Evolutionary conservation across 2,797 vertebrate genomes (phyloP).

Genomic region (Novumbra hubbsi): DNA sequence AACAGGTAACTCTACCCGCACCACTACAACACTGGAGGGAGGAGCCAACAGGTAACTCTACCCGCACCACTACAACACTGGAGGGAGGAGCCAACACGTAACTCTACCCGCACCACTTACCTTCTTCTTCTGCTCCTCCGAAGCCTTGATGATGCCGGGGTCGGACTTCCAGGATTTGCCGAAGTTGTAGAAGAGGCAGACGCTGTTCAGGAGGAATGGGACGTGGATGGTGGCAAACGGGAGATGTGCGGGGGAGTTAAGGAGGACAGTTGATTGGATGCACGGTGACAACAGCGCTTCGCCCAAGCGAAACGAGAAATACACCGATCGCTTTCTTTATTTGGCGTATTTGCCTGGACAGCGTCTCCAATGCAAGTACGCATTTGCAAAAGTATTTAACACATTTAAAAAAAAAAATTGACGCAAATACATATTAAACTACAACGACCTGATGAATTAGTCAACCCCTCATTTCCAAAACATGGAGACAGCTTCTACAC

Average conservation of each 20-base stretch:
- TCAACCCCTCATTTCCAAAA: not conserved
- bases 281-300: not conserved
- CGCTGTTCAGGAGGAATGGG: conserved; percentile 93
- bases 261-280: conserved; percentile 12
- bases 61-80: too few relatives aligned
- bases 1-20: too few relatives aligned
- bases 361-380: too few relatives aligned
- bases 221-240: conserved; percentile 91
- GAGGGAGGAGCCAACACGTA: too few relatives aligned
- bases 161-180: conserved; percentile 99
- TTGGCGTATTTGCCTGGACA: not conserved
- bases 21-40: too few relatives aligned
- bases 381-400: too few relatives aligned
- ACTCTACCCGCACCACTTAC: conserved; percentile 59
- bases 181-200: conserved; percentile 98
- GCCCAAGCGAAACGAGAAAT: not conserved
- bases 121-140: conserved; percentile 99
- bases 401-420: too few relatives aligned
- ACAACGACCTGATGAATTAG: not conserved
- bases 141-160: conserved; percentile 97
- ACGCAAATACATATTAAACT: not conserved
- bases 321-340: not conserved
- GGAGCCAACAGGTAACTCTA: too few relatives aligned
- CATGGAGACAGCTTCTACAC: not conserved
- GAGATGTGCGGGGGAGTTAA: conserved; percentile 79